Evolutionary conservation across 2,888 invertebrate genomes (phyloP), one percentile per base, ranked within the genome.

Genomic region (Meiosimyza decipiens): DNA sequence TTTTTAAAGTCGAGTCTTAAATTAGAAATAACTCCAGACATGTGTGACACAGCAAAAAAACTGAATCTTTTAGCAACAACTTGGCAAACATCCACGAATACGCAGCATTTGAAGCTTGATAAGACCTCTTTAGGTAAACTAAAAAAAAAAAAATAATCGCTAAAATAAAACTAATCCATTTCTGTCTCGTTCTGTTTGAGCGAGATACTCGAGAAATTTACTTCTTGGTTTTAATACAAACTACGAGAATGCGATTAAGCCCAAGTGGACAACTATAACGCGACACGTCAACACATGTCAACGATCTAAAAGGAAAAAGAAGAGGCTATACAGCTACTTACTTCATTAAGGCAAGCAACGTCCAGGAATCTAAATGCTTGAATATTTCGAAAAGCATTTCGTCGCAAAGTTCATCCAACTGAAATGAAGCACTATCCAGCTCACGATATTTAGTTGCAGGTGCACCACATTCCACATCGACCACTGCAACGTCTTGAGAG

Each of bases 361-460:
- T 78, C 70, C 82, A 81, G 3, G 85, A 79, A 75, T 87, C 86
- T 71, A 87, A 75, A 80, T 84, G 78, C 69, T 83, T 83, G 15
- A 87, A 83, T 67, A 87, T 87, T 76, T 87, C 85, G 67, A 82
- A 81, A 0, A 87, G 79, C 50, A 87, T 73, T 74, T 87, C 87
- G 78, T 87, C 85, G 72, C 86, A 82, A 63, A 87, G 81, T 40
- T 78, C 78, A 16, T 81, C 78, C 70, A 86, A 73, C 22, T 75
- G 74, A 59, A 80, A 79, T 62, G 70, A 72, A 6, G 33, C 33
- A 13, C 22, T 33, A 15, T 80, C 79, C 28, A 52, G 74, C 75
- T 79, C 76, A 50, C 82, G 82, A 71, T 79, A 79, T 74, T 83
- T 82, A 49, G 76, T 72, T 71, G 79, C 76, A 16, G 77, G 11